phyloP scores from a whole-genome alignment of 1,140 invertebrate species.

The Drosophila burlai region DNA sequence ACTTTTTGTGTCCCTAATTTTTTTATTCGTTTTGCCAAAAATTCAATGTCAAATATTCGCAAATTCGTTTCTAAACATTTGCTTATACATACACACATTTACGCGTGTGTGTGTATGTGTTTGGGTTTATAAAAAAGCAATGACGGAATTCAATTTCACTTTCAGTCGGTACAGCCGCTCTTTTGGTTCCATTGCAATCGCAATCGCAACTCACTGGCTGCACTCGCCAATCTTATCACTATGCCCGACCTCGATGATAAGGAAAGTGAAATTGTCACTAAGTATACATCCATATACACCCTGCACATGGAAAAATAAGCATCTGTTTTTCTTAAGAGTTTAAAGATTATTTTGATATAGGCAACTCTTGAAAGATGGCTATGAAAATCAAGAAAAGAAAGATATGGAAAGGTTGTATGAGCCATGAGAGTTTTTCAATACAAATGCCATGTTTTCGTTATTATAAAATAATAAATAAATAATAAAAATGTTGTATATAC shows the following conservation, averaged over 20 bases:
- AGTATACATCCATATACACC: neutral
- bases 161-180: slow-evolving; percentile 4
- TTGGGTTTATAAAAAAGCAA: slow-evolving; percentile 55
- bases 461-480: neutral
- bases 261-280: slow-evolving; percentile 69
- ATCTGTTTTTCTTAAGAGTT: neutral
- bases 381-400: neutral
- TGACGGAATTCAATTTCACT: slow-evolving; percentile 66
- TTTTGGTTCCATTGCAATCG: slow-evolving; percentile 33
- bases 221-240: slow-evolving; percentile 73
- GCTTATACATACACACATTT: slow-evolving; percentile 6
- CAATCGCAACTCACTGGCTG: slow-evolving; percentile 61
- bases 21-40: slow-evolving; percentile 31
- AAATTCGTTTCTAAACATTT: slow-evolving; percentile 33
- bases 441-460: neutral
- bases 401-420: neutral
- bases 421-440: neutral
- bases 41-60: slow-evolving; percentile 75
- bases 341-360: neutral
- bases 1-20: slow-evolving; percentile 3
- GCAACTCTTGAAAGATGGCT: too few relatives aligned
- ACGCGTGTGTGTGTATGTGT: neutral
- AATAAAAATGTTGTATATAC: neutral
- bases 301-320: neutral
- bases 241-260: slow-evolving; percentile 66